Conservation (phyloP, 2,797 vertebrate species). For the Artibeus lituratus region DNA sequence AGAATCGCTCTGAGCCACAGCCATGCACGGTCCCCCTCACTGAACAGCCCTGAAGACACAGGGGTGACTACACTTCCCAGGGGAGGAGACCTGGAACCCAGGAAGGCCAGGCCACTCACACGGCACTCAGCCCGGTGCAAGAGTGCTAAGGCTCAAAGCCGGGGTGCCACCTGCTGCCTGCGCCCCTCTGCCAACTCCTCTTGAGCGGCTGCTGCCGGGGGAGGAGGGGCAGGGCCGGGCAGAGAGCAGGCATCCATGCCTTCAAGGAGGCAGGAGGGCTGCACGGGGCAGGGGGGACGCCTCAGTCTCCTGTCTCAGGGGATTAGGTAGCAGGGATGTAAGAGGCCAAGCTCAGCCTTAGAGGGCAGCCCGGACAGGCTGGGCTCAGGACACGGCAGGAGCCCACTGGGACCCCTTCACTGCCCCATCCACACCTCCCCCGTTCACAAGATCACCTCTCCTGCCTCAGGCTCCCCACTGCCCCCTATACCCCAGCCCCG, state of each 20-base stretch:
- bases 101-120: background rate
- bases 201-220: rapidly evolving
- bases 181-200: background rate
- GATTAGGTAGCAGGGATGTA: rapidly evolving
- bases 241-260: rapidly evolving
- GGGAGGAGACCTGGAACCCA: background rate
- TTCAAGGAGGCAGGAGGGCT: background rate
- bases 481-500: background rate
- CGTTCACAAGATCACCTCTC: background rate
- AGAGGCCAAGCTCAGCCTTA: background rate
- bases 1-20: rapidly evolving
- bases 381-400: background rate
- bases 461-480: background rate
- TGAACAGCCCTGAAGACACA: background rate
- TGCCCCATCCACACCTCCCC: background rate
- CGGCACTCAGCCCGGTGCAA: background rate
- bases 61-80: too few relatives aligned
- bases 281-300: rapidly evolving
- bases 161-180: rapidly evolving
- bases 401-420: background rate
- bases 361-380: background rate
- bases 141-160: background rate
- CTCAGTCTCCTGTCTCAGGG: rapidly evolving
- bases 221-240: rapidly evolving
- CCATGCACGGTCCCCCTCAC: rapidly evolving